Evolutionary conservation across 2,888 invertebrate genomes (phyloP).

Genomic region (Hydriomena furcata): DNA sequence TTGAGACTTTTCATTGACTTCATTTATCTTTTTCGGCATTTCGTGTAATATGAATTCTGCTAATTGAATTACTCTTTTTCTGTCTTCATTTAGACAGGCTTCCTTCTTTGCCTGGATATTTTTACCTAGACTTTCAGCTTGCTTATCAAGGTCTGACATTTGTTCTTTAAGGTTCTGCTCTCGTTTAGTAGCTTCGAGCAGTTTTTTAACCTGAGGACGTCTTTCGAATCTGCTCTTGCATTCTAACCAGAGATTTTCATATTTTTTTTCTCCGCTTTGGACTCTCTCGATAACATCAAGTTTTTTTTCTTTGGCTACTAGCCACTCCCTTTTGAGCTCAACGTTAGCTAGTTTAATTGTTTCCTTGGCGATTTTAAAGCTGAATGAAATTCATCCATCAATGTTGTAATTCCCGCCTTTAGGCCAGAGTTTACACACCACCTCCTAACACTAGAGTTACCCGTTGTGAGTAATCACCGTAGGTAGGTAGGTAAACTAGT

Average conservation of each 20-base stretch:
- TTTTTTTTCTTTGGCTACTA: slow-evolving; percentile 55
- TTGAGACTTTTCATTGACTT: slow-evolving; percentile 44
- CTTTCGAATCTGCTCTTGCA: slow-evolving; percentile 63
- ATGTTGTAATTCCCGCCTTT: no score
- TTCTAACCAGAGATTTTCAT: slow-evolving; percentile 61
- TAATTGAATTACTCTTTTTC: slow-evolving; percentile 52
- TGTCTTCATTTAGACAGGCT: slow-evolving; percentile 43
- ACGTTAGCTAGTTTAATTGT: slow-evolving; percentile 59
- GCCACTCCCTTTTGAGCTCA: slow-evolving; percentile 59
- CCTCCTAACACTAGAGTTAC: no score
- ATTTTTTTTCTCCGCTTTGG: slow-evolving; percentile 55
- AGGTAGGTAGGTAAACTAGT: no score
- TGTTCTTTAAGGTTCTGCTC: slow-evolving; percentile 41
- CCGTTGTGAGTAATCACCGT: no score
- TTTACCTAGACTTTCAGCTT: slow-evolving; percentile 41
- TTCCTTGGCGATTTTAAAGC: slow-evolving; percentile 40
- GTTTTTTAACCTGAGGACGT: slow-evolving; percentile 59
- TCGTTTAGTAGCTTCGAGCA: slow-evolving; percentile 46
- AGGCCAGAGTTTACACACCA: no score
- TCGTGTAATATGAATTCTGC: slow-evolving; percentile 57
- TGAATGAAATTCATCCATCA: no score
- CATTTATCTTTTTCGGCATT: slow-evolving; percentile 46
- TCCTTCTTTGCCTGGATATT: slow-evolving; percentile 48
- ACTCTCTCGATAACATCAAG: slow-evolving; percentile 49
- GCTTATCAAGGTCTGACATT: slow-evolving; percentile 44